Evolutionary conservation across 2,113 vertebrate genomes (phyloP).

Genomic region (Terrapene triunguis): DNA sequence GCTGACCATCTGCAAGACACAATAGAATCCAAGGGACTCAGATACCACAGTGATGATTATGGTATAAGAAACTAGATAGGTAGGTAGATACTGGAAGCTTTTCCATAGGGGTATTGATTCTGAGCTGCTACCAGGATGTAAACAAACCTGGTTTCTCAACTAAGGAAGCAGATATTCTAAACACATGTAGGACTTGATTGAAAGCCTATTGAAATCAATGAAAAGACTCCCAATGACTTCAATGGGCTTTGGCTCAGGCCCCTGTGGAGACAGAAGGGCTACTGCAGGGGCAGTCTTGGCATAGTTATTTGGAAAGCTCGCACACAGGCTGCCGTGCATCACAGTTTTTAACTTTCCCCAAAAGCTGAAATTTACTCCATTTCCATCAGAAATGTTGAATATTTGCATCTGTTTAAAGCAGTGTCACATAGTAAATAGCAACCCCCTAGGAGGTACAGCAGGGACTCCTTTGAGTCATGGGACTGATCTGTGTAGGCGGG

Average conservation of each 20-base stretch:
- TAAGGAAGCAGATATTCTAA: background rate
- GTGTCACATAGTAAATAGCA: background rate
- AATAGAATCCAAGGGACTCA: background rate
- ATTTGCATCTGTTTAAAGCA: background rate
- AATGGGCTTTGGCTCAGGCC: background rate
- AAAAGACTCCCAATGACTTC: background rate
- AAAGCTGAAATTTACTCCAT: background rate
- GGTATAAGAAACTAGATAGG: background rate
- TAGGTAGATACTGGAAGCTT: background rate
- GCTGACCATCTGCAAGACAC: background rate
- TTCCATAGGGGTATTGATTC: background rate
- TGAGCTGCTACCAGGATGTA: background rate
- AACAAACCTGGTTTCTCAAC: background rate
- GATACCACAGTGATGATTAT: background rate
- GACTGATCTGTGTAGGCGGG: background rate
- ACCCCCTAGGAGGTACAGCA: background rate
- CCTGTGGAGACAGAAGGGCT: background rate
- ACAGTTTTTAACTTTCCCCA: background rate
- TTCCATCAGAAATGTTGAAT: background rate
- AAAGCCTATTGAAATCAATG: background rate
- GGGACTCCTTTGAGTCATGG: background rate
- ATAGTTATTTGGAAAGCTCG: background rate
- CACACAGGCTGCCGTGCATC: background rate
- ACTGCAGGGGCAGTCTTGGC: constrained; percentile 17
- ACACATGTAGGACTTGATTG: background rate